Base-by-base conservation (phyloP, 92 coral and sea anemone species). In the Phenganax marumi region DNA sequence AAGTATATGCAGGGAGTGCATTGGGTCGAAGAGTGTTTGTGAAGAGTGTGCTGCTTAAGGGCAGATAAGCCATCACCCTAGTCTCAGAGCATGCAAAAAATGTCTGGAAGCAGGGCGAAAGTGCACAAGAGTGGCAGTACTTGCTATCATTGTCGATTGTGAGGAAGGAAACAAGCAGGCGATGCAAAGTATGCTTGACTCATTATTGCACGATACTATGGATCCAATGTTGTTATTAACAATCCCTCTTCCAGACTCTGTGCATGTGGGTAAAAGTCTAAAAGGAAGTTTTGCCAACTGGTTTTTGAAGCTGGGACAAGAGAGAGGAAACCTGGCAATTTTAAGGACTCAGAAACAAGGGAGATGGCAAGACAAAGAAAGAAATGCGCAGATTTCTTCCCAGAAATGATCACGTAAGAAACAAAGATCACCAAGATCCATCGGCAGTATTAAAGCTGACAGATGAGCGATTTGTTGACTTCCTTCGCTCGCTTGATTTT, bases 91-190 rank as follows among this genome's bases (percentile, higher is more conserved):
- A 47, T 83, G 90, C 79, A 68, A 83, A 48, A 25, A 61, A 7
- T 87, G 90, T 39, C 21, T 69, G 39, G 89, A 81, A 18, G 7
- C 48, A 0, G 80, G 81, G 11, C 68, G 50, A 12, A 76, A 65
- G 74, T 83, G 87, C 65, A 69, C 79, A 16, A 53, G 81, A 53
- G 54, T 16, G 21, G 90, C 75, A 7, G 21, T 87, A 16, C 87
- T 84, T 14, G 64, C 25, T 61, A 6, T 55, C 21, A 57, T 66
- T 24, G 80, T 69, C 51, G 87, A 83, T 50, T 87, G 90, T 43
- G 87, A 87, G 50, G 87, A 87, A 77, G 87, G 90, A 0, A 87
- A 87, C 69, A 87, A 87, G 60, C 46, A 73, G 52, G 90, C 90
- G 14, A 69, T 87, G 81, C 1, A 33, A 7, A 73, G 56, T 0